Conservation (phyloP, 2,797 vertebrate species). For the Micrastur ruficollis region DNA sequence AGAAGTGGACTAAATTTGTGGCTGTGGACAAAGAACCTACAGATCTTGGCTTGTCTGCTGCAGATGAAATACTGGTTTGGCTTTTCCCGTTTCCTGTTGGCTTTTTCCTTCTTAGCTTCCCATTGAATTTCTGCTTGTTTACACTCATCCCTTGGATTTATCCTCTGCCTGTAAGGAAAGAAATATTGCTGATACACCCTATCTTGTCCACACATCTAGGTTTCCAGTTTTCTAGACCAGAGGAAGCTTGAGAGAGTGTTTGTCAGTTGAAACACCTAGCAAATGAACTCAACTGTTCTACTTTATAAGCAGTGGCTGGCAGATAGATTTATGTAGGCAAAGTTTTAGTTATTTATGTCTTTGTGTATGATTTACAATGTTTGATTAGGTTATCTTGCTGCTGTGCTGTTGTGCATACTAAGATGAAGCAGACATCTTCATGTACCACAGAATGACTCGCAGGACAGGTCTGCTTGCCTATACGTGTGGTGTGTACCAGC, state of each 20-base stretch:
- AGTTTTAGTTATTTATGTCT: not conserved
- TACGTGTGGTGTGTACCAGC: not conserved
- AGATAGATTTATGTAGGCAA: not conserved
- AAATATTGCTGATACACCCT: not conserved
- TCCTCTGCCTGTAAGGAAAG: not conserved
- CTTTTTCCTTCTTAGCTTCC: not conserved
- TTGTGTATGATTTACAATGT: not conserved
- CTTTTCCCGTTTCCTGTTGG: not conserved
- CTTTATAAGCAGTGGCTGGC: not conserved
- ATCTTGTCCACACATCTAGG: rapidly evolving
- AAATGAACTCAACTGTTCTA: not conserved
- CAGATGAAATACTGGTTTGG: not conserved
- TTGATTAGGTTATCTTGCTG: not conserved
- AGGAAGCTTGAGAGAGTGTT: not conserved
- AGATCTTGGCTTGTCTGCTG: not conserved
- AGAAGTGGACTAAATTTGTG: not conserved
- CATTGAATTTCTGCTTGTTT: not conserved
- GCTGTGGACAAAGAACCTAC: not conserved
- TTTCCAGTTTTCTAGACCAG: not conserved
- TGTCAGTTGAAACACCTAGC: not conserved
- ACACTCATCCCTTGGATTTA: not conserved
- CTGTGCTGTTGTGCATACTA: not conserved
- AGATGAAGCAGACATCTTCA: not conserved
- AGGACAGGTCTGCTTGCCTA: not conserved
- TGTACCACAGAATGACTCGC: not conserved